phyloP scores from a whole-genome alignment of 2,888 invertebrate species.

The Polyommatus icarus region DNA sequence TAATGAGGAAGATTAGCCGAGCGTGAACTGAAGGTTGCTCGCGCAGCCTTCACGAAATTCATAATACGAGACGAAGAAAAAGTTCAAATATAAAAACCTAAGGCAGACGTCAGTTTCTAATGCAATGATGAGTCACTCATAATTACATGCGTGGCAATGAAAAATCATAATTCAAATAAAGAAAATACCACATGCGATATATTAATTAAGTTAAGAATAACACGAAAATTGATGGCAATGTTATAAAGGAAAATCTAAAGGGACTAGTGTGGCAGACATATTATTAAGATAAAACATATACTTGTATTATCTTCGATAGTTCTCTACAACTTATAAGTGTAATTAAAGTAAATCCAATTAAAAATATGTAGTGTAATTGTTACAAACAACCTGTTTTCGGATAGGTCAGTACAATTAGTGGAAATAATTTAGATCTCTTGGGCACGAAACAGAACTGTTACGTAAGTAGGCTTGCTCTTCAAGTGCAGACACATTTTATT shows the following conservation, averaged over 20 bases:
- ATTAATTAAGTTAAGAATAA: not conserved
- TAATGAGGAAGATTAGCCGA: slow-evolving; percentile 48
- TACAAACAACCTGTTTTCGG: not conserved
- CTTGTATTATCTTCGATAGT: not conserved
- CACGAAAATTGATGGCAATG: too few relatives aligned
- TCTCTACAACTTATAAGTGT: not conserved
- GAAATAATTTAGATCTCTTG: not conserved
- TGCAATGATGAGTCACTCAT: not conserved
- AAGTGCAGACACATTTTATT: slow-evolving; percentile 23
- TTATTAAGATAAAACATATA: too few relatives aligned
- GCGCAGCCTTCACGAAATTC: slow-evolving; percentile 43
- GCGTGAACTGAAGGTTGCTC: slow-evolving; percentile 56
- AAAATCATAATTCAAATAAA: slow-evolving; percentile 5
- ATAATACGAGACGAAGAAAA: slow-evolving; percentile 32
- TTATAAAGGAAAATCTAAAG: too few relatives aligned
- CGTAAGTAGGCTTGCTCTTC: not conserved
- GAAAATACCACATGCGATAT: not conserved
- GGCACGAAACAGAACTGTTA: slow-evolving; percentile 8
- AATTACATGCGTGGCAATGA: slow-evolving; percentile 8
- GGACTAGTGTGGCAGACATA: not conserved
- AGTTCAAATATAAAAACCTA: slow-evolving; percentile 14
- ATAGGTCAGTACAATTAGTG: not conserved
- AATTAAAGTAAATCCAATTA: not conserved
- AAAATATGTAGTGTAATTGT: not conserved
- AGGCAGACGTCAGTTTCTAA: not conserved